These are phyloP conservation scores for Rafetus swinhoei DNA, from an alignment of 2,113 vertebrate species.

Conservation along the genomic window DNA sequence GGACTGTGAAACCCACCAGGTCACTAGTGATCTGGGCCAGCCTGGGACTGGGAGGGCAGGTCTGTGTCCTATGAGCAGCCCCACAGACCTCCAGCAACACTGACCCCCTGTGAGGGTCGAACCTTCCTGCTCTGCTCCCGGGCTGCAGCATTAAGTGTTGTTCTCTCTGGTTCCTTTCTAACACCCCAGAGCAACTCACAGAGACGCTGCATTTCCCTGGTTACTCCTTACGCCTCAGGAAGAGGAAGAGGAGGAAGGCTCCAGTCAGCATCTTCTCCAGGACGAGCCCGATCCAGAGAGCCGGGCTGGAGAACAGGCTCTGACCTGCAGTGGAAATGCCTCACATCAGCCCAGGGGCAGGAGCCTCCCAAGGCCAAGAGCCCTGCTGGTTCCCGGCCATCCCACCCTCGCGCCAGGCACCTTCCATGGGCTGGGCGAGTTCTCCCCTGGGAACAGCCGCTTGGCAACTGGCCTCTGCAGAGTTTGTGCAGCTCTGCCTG, in stretches of 20 bases:
- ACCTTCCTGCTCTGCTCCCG: not conserved
- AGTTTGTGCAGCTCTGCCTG: not conserved
- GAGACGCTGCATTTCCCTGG: rapidly evolving
- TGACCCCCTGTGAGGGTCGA: not conserved
- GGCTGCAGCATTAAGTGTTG: not conserved
- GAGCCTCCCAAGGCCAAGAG: rapidly evolving
- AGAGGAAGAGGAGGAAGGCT: not conserved
- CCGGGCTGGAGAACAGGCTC: too few species aligned
- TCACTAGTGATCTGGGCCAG: not conserved
- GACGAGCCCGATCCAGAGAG: not conserved
- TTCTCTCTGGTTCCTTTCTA: not conserved
- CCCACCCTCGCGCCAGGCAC: rapidly evolving
- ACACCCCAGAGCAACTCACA: not conserved
- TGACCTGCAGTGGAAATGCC: too few species aligned
- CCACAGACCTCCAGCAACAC: not conserved
- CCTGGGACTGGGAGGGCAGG: not conserved
- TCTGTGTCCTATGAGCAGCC: not conserved
- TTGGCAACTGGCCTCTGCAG: not conserved
- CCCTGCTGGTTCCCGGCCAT: not conserved
- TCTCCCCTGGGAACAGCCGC: not conserved
- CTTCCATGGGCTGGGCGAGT: too few species aligned
- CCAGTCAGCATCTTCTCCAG: slow-evolving; percentile 8
- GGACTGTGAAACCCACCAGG: not conserved
- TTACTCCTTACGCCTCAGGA: not conserved
- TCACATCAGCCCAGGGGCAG: too few species aligned